Percentiles rank a stretch among this genome's conserved stretches.
phyloP scores from a whole-genome alignment of 2,113 vertebrate genomes.

The Eretmochelys imbricata region DNA sequence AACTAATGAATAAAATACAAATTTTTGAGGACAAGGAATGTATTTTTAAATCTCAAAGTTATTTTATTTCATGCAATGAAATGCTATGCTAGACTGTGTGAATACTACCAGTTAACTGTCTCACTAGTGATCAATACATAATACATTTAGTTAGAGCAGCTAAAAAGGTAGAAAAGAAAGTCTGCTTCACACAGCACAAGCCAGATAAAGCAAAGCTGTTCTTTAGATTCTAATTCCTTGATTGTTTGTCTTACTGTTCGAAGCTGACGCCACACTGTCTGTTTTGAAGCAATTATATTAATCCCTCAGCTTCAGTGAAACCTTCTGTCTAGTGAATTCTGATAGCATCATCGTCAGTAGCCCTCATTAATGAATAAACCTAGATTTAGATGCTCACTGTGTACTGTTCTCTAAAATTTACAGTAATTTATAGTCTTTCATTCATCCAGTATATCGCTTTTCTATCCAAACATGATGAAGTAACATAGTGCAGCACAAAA shows the following conservation, averaged over 20 bases:
- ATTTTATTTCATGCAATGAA: background rate
- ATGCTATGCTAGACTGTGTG: background rate
- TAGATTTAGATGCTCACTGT: background rate
- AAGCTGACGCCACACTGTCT: constrained; percentile 2
- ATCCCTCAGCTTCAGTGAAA: background rate
- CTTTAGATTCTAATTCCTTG: background rate
- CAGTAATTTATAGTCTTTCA: background rate
- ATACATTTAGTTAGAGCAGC: background rate
- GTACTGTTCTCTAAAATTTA: background rate
- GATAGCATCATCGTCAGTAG: background rate
- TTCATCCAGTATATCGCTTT: background rate
- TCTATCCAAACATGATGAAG: background rate
- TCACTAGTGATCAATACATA: background rate
- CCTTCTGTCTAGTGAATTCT: constrained; percentile 18
- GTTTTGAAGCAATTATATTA: constrained; percentile 47
- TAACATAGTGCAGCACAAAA: background rate
- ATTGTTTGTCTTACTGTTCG: background rate
- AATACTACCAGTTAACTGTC: background rate
- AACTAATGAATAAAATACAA: background rate
- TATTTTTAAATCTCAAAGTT: background rate
- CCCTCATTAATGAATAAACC: background rate
- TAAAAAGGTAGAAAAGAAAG: background rate
- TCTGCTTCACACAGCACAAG: background rate
- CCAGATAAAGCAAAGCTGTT: background rate
- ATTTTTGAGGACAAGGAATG: background rate